Conservation (phyloP, 2,888 invertebrate species). For the Drosophila trichaetosa region DNA sequence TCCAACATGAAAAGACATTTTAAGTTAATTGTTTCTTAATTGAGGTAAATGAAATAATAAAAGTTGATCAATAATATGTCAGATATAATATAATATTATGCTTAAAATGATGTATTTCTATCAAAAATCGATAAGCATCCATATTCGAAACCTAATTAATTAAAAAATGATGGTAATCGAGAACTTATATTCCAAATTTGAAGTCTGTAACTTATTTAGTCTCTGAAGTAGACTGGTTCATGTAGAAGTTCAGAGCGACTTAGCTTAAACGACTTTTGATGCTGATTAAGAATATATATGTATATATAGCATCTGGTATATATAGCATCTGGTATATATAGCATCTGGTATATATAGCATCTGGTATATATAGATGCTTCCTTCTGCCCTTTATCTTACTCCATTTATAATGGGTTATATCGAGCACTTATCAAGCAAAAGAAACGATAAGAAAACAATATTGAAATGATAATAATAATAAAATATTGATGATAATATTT, state of each 20-base stretch:
- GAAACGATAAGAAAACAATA: neutral
- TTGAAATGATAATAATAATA: neutral
- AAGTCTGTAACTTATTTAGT: neutral
- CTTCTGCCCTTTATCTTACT: no score
- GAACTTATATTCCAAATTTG: neutral
- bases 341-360: no score
- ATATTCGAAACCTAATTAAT: no score
- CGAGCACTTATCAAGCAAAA: no score
- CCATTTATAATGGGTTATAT: no score
- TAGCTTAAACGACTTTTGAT: neutral
- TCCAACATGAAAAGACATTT: neutral
- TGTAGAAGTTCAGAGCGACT: neutral
- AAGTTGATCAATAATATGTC: neutral
- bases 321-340: no score
- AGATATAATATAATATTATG: neutral
- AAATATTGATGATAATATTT: neutral
- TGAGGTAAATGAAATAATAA: fast-evolving
- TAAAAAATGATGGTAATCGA: neutral
- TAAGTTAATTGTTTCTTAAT: neutral
- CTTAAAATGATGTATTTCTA: neutral
- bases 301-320: no score
- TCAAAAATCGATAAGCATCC: neutral
- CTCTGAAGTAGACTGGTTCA: neutral
- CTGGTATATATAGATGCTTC: no score
- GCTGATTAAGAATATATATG: neutral